phyloP scores from a whole-genome alignment of 2,113 vertebrate genomes.

The Amphiprion percula region DNA sequence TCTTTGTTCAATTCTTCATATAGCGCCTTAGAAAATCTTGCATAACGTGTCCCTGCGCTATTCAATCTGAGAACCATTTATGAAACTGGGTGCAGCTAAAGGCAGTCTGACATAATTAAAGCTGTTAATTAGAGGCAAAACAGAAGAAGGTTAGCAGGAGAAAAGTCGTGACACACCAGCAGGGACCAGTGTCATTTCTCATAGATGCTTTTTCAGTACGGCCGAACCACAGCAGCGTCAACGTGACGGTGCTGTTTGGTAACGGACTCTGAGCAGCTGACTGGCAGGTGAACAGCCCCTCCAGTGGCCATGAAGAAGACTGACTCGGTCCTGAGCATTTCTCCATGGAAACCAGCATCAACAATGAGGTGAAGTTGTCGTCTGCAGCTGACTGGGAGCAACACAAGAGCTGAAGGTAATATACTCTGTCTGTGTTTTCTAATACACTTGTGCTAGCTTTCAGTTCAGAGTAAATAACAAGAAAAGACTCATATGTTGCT shows the following conservation, averaged over 20 bases:
- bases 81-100: constrained; percentile 21
- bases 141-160: not conserved
- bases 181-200: not conserved
- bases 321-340: not conserved
- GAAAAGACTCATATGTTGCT: not conserved
- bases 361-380: constrained; percentile 50
- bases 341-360: constrained; percentile 66
- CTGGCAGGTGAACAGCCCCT: constrained; percentile 25
- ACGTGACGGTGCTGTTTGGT: constrained; percentile 5
- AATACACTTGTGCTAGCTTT: not conserved
- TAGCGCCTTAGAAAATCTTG: no score
- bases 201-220: not conserved
- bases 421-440: not conserved
- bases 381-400: constrained; percentile 44
- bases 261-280: not conserved
- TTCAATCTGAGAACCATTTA: constrained; percentile 29
- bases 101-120: constrained; percentile 12
- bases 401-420: constrained; percentile 41
- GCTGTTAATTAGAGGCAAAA: not conserved
- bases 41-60: not conserved
- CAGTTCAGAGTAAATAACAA: not conserved
- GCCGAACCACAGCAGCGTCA: constrained; percentile 20
- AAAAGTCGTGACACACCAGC: not conserved
- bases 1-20: not conserved
- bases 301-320: constrained; percentile 15